Conservation (phyloP, 1,140 invertebrate species). For the Schlechtendalia chinensis region DNA sequence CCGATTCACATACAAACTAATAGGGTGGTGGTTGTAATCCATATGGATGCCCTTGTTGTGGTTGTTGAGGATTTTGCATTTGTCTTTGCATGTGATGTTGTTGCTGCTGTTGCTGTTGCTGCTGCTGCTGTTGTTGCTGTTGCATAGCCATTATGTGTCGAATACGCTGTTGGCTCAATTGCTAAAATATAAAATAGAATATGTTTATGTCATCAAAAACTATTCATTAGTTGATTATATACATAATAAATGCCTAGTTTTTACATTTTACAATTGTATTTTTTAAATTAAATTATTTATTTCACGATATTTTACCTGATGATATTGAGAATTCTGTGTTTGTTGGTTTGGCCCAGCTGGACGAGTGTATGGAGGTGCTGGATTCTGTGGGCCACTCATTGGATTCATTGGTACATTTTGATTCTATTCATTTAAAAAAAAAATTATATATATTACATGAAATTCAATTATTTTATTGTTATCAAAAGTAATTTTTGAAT, state of each 20-base stretch:
- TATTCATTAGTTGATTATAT: neutral
- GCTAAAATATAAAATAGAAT: conserved; percentile 7
- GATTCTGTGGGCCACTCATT: conserved; percentile 44
- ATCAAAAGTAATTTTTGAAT: neutral
- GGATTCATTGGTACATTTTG: conserved; percentile 46
- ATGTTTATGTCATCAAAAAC: neutral
- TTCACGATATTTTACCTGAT: conserved; percentile 24
- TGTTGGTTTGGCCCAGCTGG: conserved; percentile 51
- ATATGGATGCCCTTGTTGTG: conserved; percentile 55
- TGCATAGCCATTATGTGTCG: conserved; percentile 57
- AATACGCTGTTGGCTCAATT: conserved; percentile 52
- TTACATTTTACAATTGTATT: neutral
- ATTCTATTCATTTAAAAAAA: conserved; percentile 22
- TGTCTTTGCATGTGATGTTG: conserved; percentile 63
- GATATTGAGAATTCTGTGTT: conserved; percentile 52
- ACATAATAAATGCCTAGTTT: neutral
- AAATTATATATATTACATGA: neutral
- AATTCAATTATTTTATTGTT: neutral
- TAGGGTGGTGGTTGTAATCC: conserved; percentile 61
- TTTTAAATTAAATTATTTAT: neutral
- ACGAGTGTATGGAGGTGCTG: conserved; percentile 49
- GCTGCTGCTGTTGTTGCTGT: conserved; percentile 55
- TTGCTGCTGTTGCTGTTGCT: conserved; percentile 58
- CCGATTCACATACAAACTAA: conserved; percentile 53
- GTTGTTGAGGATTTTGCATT: conserved; percentile 55